Percentiles rank a stretch among this genome's conserved stretches.
Conservation (phyloP, 2,888 invertebrate genomes). For the Drosophila demipolita region DNA sequence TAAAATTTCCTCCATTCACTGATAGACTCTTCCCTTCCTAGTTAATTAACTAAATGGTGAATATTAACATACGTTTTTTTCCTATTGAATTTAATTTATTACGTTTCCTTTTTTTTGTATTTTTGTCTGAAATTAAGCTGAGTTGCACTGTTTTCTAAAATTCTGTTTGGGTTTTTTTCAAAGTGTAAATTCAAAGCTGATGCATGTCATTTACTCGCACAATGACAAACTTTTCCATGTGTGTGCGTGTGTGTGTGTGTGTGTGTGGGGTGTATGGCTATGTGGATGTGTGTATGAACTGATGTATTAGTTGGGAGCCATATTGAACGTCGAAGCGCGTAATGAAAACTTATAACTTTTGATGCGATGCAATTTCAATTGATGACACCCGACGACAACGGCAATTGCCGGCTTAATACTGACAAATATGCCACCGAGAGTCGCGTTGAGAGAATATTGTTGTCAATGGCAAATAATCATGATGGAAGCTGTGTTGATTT, state of each 20-base stretch:
- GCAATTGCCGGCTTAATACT: slow-evolving; percentile 73
- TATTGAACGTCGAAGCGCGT: slow-evolving; percentile 68
- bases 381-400: slow-evolving; percentile 70
- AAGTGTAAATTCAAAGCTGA: slow-evolving; percentile 33
- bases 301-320: slow-evolving; percentile 67
- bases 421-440: slow-evolving; percentile 42
- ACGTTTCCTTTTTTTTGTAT: neutral
- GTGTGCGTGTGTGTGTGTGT: slow-evolving; percentile 18
- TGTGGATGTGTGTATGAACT: slow-evolving; percentile 25
- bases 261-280: neutral
- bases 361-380: slow-evolving; percentile 79
- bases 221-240: slow-evolving; percentile 66
- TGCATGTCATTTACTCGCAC: slow-evolving; percentile 77
- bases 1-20: neutral
- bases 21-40: neutral
- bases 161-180: neutral
- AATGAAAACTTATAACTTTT: slow-evolving; percentile 79
- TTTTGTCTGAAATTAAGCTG: neutral
- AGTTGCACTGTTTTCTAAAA: neutral
- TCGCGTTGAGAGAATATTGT: slow-evolving; percentile 7
- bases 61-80: neutral
- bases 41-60: neutral
- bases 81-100: neutral
- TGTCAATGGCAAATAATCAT: slow-evolving; percentile 63
- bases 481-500: slow-evolving; percentile 32